phyloP scores from a whole-genome alignment of 2,113 vertebrate species.

The Phyllostomus hastatus region DNA sequence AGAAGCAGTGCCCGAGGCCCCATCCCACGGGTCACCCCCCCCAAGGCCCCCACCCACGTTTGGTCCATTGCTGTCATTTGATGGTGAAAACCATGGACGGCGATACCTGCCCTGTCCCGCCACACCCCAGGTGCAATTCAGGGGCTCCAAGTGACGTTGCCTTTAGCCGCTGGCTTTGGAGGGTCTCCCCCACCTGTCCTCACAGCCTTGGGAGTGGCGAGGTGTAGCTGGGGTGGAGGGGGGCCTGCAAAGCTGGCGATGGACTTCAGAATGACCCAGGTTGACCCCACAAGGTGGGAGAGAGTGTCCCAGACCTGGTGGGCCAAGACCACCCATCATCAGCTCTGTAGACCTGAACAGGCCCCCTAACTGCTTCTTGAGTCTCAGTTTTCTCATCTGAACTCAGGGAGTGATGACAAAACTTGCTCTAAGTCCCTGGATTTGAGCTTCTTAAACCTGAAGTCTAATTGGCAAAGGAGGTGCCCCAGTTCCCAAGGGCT shows the following conservation, averaged over 20 bases:
- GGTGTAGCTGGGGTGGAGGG: too few relatives aligned
- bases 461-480: background rate
- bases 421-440: background rate
- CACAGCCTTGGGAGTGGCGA: background rate
- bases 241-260: background rate
- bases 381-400: background rate
- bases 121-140: background rate
- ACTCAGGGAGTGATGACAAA: too few relatives aligned
- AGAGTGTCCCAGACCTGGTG: background rate
- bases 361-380: fast-evolving
- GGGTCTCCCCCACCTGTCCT: background rate
- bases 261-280: background rate
- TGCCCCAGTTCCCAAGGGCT: background rate
- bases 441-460: background rate
- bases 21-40: background rate
- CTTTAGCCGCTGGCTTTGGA: constrained; percentile 42
- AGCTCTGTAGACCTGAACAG: background rate
- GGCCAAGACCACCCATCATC: fast-evolving
- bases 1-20: background rate
- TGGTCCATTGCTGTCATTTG: constrained; percentile 49
- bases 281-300: too few relatives aligned
- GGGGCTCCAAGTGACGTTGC: background rate
- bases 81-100: constrained; percentile 3
- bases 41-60: background rate
- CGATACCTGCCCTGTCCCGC: background rate